phyloP scores from a whole-genome alignment of 1,140 invertebrate genomes.

The Apis cerana region DNA sequence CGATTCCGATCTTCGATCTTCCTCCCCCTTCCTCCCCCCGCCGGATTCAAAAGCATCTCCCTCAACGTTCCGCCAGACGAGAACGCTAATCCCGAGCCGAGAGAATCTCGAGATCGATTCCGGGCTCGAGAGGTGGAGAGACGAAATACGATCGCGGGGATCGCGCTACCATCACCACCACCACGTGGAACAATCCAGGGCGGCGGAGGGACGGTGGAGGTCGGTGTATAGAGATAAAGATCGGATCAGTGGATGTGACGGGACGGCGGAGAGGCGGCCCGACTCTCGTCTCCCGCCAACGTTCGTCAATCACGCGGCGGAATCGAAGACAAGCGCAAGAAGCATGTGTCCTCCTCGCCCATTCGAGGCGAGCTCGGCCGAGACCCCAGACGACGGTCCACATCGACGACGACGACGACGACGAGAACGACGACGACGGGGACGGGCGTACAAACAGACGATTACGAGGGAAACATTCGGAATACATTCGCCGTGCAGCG shows the following conservation, averaged over 20 bases:
- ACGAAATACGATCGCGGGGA: constrained; percentile 61
- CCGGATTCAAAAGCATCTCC: constrained; percentile 5
- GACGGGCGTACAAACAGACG: constrained; percentile 56
- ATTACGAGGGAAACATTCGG: constrained; percentile 62
- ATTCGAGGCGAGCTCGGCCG: constrained; percentile 11
- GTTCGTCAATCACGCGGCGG: constrained; percentile 64
- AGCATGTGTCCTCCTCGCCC: constrained; percentile 45
- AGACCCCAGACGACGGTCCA: not conserved
- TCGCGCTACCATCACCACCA: constrained; percentile 28
- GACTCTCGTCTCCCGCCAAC: constrained; percentile 46
- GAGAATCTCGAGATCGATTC: not conserved
- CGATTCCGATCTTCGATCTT: constrained; percentile 42
- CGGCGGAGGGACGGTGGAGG: too few relatives aligned
- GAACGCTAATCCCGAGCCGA: constrained; percentile 27
- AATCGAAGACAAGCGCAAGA: constrained; percentile 66
- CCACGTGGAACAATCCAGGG: too few relatives aligned
- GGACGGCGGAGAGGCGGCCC: constrained; percentile 40
- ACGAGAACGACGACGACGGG: not conserved
- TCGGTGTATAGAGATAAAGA: constrained; percentile 54
- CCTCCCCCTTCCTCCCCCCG: constrained; percentile 3
- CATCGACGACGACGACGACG: too few relatives aligned
- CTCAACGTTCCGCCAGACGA: constrained; percentile 23
- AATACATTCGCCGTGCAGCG: constrained; percentile 62
- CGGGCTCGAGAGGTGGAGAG: not conserved
- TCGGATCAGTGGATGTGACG: constrained; percentile 58